phyloP scores from a whole-genome alignment of 2,797 vertebrate species.

The Glossophaga mutica region DNA sequence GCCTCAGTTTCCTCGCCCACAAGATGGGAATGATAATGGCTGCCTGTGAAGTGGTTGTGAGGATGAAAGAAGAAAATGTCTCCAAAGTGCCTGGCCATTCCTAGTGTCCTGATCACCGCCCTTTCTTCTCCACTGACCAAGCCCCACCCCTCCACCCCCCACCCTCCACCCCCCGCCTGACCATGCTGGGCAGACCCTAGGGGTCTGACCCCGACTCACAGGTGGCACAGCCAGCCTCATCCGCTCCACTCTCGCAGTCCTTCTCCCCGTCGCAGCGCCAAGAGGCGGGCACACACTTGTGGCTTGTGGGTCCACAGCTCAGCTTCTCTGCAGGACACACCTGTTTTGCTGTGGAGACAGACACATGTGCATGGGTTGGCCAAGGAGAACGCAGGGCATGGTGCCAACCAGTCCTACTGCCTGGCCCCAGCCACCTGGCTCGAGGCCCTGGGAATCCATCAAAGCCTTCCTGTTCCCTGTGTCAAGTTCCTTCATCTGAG shows the following conservation, averaged over 20 bases:
- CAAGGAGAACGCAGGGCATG: neutral
- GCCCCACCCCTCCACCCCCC: neutral
- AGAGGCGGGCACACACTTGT: constrained; percentile 93
- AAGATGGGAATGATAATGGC: constrained; percentile 64
- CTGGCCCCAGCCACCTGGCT: neutral
- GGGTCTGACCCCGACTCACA: constrained; percentile 82
- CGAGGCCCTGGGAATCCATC: neutral
- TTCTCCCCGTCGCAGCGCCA: constrained; percentile 97
- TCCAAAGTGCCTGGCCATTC: constrained; percentile 12
- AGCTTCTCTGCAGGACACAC: constrained; percentile 95
- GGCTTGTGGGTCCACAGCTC: constrained; percentile 91
- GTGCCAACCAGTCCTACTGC: neutral
- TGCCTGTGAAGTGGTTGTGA: constrained; percentile 53
- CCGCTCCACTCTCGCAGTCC: constrained; percentile 93
- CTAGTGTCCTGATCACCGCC: neutral
- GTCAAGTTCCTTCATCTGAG: neutral
- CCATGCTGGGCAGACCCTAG: neutral
- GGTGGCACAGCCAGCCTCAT: constrained; percentile 92
- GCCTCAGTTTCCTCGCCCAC: constrained; percentile 73
- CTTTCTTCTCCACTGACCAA: neutral
- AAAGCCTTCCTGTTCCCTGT: neutral
- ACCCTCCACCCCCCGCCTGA: neutral
- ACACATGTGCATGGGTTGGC: neutral
- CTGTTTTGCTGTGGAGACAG: constrained; percentile 86
- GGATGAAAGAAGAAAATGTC: constrained; percentile 45